These are phyloP conservation scores for Hystrix brachyura DNA, from an alignment of 2,113 vertebrate genomes.

Conservation along the genomic window DNA sequence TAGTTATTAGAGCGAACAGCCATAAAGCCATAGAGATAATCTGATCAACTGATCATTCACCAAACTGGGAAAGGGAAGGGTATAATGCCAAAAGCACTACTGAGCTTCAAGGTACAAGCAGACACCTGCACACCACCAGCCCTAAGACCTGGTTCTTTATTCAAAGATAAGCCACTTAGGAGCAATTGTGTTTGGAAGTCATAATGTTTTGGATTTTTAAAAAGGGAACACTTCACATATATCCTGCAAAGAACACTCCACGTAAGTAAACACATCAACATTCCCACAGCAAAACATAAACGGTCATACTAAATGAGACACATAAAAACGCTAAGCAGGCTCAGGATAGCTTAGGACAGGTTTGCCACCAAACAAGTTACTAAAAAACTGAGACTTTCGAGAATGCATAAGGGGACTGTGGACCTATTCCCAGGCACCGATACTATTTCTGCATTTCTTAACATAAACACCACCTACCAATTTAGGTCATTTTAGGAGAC, in stretches of 20 bases:
- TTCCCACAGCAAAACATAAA: conserved; percentile 42
- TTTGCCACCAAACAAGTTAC: conserved; percentile 35
- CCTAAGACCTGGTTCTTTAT: background rate
- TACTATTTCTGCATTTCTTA: conserved; percentile 28
- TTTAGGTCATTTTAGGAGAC: conserved; percentile 3
- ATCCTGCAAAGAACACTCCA: background rate
- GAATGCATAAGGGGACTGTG: background rate
- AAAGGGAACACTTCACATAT: background rate
- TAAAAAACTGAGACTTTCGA: background rate
- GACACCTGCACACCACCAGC: background rate
- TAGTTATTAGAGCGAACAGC: background rate
- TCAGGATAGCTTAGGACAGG: background rate
- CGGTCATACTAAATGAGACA: background rate
- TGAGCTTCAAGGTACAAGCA: background rate
- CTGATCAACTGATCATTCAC: background rate
- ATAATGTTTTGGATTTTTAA: background rate
- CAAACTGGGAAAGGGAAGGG: background rate
- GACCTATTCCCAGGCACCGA: background rate
- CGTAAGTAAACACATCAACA: background rate
- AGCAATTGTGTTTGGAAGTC: conserved; percentile 5
- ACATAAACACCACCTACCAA: background rate
- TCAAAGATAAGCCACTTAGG: background rate
- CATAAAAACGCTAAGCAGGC: background rate
- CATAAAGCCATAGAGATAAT: conserved; percentile 27
- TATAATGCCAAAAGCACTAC: conserved; percentile 24